Conservation (phyloP, 2,797 vertebrate genomes). For the Valencia hispanica region DNA sequence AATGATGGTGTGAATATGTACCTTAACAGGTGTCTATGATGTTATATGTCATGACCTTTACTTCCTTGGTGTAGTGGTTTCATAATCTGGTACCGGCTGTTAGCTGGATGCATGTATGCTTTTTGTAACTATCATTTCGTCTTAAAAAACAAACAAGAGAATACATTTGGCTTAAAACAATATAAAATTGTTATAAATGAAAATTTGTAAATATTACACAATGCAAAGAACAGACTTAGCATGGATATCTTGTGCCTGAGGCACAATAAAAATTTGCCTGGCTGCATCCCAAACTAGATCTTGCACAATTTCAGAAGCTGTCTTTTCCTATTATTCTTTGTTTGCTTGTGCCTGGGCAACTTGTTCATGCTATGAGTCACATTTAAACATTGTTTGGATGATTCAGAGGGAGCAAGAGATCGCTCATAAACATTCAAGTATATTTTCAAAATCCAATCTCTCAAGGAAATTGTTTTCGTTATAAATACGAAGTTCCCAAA, state of each 20-base stretch:
- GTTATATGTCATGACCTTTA: slow-evolving; percentile 39
- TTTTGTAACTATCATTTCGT: slow-evolving; percentile 3
- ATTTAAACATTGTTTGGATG: slow-evolving; percentile 23
- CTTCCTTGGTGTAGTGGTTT: slow-evolving; percentile 15
- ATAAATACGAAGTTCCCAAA: slow-evolving; percentile 21
- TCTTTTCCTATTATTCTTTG: slow-evolving; percentile 56
- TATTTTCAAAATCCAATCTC: slow-evolving; percentile 22
- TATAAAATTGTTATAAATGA: not conserved
- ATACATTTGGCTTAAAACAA: not conserved
- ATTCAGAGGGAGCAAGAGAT: slow-evolving; percentile 31
- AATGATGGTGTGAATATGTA: slow-evolving; percentile 23
- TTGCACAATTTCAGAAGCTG: slow-evolving; percentile 43
- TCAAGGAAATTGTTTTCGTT: slow-evolving; percentile 14
- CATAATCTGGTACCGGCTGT: not conserved
- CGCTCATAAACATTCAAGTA: slow-evolving; percentile 11
- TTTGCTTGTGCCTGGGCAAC: slow-evolving; percentile 43
- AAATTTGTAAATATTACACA: slow-evolving; percentile 1
- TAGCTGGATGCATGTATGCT: not conserved
- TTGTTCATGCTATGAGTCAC: slow-evolving; percentile 43
- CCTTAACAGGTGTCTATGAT: slow-evolving; percentile 46
- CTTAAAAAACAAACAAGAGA: not conserved
- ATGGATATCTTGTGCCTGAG: slow-evolving; percentile 50
- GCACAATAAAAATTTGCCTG: slow-evolving; percentile 58
- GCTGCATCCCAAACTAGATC: slow-evolving; percentile 54
- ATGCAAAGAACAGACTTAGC: slow-evolving; percentile 16